phyloP scores from a whole-genome alignment of 2,797 vertebrate genomes.

The Trichosurus vulpecula region DNA sequence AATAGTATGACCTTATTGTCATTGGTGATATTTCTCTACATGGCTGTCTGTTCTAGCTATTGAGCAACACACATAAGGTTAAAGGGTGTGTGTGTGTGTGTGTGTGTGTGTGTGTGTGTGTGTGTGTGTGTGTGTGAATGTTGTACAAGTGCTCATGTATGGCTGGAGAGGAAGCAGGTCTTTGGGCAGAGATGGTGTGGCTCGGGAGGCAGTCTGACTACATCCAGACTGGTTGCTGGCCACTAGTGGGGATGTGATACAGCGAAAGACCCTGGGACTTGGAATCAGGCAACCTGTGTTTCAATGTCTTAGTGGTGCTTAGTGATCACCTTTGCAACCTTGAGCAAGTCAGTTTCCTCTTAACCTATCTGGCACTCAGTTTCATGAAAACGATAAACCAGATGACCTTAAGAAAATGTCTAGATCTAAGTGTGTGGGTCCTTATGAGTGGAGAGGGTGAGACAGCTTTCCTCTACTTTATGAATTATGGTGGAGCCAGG shows the following conservation, averaged over 20 bases:
- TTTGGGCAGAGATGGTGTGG: not conserved
- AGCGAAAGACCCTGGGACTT: not conserved
- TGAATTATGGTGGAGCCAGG: not conserved
- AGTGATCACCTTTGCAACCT: not conserved
- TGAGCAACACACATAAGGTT: not conserved
- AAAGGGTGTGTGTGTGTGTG: not conserved
- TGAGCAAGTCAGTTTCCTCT: not conserved
- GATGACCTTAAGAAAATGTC: not conserved
- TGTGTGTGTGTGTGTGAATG: not conserved
- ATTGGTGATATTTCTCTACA: not conserved
- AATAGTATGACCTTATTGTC: not conserved
- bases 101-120: not conserved
- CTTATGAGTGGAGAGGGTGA: conserved; percentile 11
- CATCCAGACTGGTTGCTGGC: not conserved
- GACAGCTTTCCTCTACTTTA: not conserved
- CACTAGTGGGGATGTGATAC: not conserved
- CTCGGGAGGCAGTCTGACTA: not conserved
- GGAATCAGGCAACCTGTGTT: not conserved
- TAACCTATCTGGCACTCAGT: not conserved
- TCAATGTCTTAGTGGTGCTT: not conserved
- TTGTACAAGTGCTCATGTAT: not conserved
- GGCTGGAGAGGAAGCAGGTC: not conserved
- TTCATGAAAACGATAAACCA: not conserved
- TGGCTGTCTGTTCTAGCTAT: not conserved
- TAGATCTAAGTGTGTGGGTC: not conserved